Base-by-base conservation (phyloP, 2,797 vertebrate genomes). In the Acomys russatus region DNA sequence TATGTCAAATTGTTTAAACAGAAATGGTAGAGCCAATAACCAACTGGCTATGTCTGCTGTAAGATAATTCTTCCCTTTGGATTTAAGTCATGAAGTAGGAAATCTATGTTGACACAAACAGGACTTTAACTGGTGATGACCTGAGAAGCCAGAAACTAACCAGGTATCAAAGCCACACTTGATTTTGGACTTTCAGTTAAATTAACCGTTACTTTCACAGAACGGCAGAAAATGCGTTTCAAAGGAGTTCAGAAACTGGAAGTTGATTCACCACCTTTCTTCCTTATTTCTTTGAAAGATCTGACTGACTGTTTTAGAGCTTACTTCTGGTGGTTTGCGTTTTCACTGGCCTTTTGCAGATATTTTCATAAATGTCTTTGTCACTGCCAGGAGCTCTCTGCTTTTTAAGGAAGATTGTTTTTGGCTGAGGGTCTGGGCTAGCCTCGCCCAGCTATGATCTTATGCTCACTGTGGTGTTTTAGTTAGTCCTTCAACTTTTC, bases 231-330 rank as follows among this genome's bases (percentile, higher is more conserved):
- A 84, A 92, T 82, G 7, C 64, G 15, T 87, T 95, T 80, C 70
- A 90, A 95, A 95, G 56, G 61, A 89, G 73, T 77, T 22, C 90
- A 91, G 54, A 76, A 79, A 90, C 86, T 92, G 5, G 6, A 90
- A 64, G 49, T 84, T 94, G 12, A 92, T 88, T 91, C 71, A 63
- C 17, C 22, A n/a, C 9, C 30, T 86, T 73, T 73, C 0, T 49
- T 82, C 68, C 54, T 22, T 15, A 54, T 49, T 56, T 96, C 35
- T 93, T 90, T 63, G n/a, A 88, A 88, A 78, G 14, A 73, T 73
- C 20, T 59, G 51, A 1, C 22, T 84, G 70, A 1, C 14, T 76
- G 71, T 44, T 92, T 95, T 74, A 63, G 22, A 82, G 49, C 28
- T 87, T 28, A 79, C n/a, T 30, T 54, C 59, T 12, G 33, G 56